phyloP scores from a whole-genome alignment of 2,113 vertebrate genomes.

The Hyperopisus bebe region DNA sequence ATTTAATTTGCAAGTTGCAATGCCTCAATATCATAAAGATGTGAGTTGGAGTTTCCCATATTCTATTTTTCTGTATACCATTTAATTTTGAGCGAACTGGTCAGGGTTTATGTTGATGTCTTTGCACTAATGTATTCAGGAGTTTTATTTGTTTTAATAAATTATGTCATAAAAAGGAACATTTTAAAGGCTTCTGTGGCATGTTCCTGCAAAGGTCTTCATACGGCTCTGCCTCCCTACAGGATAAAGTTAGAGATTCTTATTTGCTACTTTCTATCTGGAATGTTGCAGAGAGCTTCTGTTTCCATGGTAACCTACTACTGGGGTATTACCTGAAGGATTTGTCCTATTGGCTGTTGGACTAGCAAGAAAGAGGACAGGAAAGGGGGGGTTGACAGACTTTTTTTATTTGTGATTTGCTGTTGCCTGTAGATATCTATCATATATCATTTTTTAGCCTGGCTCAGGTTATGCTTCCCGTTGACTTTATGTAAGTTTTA shows the following conservation, averaged over 20 bases:
- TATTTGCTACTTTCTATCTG: slow-evolving; percentile 29
- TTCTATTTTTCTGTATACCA: neutral
- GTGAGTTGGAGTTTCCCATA: neutral
- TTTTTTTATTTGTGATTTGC: slow-evolving; percentile 13
- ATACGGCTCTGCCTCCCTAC: neutral
- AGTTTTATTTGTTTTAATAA: neutral
- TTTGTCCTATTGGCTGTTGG: slow-evolving; percentile 16
- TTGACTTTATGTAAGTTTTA: neutral
- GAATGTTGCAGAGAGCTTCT: slow-evolving; percentile 31
- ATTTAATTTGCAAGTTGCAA: neutral
- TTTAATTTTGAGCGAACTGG: neutral
- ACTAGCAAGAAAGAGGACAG: slow-evolving; percentile 14
- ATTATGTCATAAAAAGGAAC: neutral
- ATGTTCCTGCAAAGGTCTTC: neutral
- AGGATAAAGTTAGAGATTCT: slow-evolving; percentile 26
- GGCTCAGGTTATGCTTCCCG: neutral
- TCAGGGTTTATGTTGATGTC: neutral
- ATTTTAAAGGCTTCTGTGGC: neutral
- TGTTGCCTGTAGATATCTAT: neutral
- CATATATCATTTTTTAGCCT: neutral
- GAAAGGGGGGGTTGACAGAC: neutral
- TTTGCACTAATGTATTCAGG: neutral
- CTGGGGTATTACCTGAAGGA: slow-evolving; percentile 20
- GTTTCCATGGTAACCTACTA: slow-evolving; percentile 34
- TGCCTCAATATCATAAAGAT: neutral